Percentiles rank a stretch among this genome's conserved stretches.
Evolutionary conservation across 2,113 vertebrate genomes (phyloP).

Genomic region (Melanerpes aurifrons): DNA sequence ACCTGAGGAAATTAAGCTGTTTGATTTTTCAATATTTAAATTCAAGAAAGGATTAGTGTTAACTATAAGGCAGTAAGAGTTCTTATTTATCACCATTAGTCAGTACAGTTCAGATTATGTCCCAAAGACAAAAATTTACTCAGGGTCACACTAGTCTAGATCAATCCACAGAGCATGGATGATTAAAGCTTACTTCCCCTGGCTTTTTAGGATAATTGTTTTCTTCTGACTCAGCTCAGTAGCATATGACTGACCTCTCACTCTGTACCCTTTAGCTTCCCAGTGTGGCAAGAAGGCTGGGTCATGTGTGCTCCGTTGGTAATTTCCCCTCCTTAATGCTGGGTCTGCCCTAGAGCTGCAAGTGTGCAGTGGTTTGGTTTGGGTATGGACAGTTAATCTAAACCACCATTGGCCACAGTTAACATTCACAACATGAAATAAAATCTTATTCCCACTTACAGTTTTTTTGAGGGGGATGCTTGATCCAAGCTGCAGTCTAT

Average conservation of each 20-base stretch:
- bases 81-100: not conserved
- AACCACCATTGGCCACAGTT: not conserved
- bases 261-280: not conserved
- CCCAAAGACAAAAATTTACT: not conserved
- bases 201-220: not conserved
- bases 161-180: not conserved
- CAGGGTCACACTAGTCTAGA: not conserved
- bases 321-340: not conserved
- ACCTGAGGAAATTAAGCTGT: not conserved
- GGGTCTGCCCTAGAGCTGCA: not conserved
- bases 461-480: not conserved
- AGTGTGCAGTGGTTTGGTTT: not conserved
- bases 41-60: not conserved
- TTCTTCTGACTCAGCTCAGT: not conserved
- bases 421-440: not conserved
- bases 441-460: not conserved
- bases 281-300: not conserved
- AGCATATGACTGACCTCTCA: not conserved
- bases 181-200: not conserved
- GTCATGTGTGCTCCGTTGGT: not conserved
- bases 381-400: not conserved
- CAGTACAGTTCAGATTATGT: not conserved
- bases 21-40: not conserved
- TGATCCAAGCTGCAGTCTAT: not conserved
- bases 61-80: not conserved